Base-by-base conservation (phyloP, 1,140 invertebrate genomes). In the Lordiphosa stackelbergi region DNA sequence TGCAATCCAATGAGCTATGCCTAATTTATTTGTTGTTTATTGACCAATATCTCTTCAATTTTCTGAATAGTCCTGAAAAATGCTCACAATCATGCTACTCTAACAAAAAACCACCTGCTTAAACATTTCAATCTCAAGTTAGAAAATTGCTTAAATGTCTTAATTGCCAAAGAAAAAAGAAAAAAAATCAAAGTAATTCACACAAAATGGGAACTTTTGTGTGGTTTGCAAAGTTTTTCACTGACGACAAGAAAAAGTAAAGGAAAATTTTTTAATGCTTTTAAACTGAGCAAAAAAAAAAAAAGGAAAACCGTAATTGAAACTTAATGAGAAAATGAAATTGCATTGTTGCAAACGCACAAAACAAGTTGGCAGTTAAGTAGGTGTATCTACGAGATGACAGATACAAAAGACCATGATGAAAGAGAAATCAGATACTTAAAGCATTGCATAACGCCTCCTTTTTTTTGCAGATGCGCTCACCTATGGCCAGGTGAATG, bases 271-370 rank as follows among this genome's bases (percentile, higher is more conserved):
- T 34, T 19, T 57, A 65, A 70, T 54, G 54, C 73, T 66, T 52
- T 41, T 47, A 56, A 43, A 64, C n/a, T 42, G 38, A 35, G 37
- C 49, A 59, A 38, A 46, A 47, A 40, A 58, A 13, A 42, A 53
- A 53, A 24, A 54, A 41, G 28, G 54, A 58, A 51, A 40, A 48
- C 52, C 62, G 61, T 79, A 79, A 79, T 81, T 83, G 75, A 79
- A 79, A 79, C 77, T 75, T 79, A 79, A 79, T 79, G 75, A 74
- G 63, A 68, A 70, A 66, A 66, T 57, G 54, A 58, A 71, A 46
- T 66, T 65, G 53, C 54, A 71, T 66, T 66, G 61, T 49, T 66
- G 38, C 45, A 38, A 48, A 16, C 36, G 47, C 28, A 34, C 16
- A 37, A 40, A 54, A 35, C 45, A 45, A 45, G 9, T 40, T 34